Conservation (phyloP, 2,888 invertebrate genomes). For the Timandra comae region DNA sequence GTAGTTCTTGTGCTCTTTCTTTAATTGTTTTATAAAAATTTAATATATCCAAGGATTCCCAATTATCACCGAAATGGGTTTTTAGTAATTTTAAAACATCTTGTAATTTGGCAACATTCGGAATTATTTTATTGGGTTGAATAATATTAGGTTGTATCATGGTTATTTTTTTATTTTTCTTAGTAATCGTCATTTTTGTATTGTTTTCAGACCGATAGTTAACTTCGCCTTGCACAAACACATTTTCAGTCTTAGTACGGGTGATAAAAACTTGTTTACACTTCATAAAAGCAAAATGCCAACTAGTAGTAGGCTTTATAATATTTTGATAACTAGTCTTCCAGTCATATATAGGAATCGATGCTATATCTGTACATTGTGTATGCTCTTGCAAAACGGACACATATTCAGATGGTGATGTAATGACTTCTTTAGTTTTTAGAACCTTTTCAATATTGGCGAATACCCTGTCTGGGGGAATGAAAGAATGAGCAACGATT, state of each 20-base stretch:
- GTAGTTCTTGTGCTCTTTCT: no score
- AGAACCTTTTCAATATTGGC: constrained; percentile 11
- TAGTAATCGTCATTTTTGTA: constrained; percentile 8
- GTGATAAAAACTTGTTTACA: constrained; percentile 12
- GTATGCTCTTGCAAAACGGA: constrained; percentile 11
- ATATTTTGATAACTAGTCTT: constrained; percentile 6
- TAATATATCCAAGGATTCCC: constrained; percentile 8
- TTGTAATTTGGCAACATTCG: constrained; percentile 11
- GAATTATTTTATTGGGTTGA: constrained; percentile 10
- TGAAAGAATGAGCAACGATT: not conserved
- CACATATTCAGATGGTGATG: constrained; percentile 9
- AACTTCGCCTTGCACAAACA: constrained; percentile 15
- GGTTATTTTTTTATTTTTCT: constrained; percentile 12
- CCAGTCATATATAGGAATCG: constrained; percentile 16
- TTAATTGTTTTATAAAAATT: constrained; percentile 10
- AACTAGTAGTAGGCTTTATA: constrained; percentile 13
- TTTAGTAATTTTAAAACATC: constrained; percentile 11
- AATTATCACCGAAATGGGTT: constrained; percentile 11
- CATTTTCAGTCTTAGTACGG: constrained; percentile 13
- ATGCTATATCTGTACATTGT: constrained; percentile 5
- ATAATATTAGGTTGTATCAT: constrained; percentile 10
- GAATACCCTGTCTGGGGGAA: constrained; percentile 3
- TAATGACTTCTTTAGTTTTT: constrained; percentile 12
- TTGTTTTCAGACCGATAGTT: constrained; percentile 10
- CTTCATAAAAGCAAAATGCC: constrained; percentile 17